Evolutionary conservation across 2,113 vertebrate species (phyloP).

Genomic region (Panthera tigris): DNA sequence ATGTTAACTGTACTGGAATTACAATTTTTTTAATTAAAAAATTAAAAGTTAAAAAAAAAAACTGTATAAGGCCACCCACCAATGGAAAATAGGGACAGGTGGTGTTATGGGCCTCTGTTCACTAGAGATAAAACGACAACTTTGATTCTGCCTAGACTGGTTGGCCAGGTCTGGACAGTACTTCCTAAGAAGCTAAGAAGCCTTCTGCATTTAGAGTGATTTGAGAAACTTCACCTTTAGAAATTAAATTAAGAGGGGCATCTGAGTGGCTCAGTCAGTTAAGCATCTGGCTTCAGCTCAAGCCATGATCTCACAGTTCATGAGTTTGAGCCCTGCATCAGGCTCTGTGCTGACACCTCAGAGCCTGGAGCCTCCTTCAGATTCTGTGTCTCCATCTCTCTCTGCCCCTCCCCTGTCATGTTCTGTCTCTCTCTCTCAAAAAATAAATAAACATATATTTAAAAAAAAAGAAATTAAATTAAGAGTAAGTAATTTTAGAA

Average conservation of each 20-base stretch:
- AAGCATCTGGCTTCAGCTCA: too few relatives aligned
- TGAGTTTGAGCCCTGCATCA: too few relatives aligned
- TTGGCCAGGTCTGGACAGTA: background rate
- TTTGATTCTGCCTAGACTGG: background rate
- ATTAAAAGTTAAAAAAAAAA: background rate
- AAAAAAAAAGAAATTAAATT: too few relatives aligned
- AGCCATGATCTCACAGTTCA: too few relatives aligned
- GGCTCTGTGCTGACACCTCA: too few relatives aligned
- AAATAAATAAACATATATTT: too few relatives aligned
- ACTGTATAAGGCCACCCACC: background rate
- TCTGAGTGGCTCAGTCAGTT: too few relatives aligned
- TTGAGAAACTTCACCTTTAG: constrained; percentile 10
- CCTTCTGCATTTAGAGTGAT: background rate
- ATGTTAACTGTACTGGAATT: background rate
- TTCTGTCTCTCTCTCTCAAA: too few relatives aligned
- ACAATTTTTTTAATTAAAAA: background rate
- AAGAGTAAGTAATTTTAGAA: background rate
- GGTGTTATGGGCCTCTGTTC: background rate
- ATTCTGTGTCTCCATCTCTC: too few relatives aligned
- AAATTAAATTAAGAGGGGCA: background rate
- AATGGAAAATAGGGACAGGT: background rate
- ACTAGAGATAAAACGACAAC: background rate
- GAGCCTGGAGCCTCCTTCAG: too few relatives aligned
- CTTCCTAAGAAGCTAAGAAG: background rate
- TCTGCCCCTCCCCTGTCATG: too few relatives aligned